These are phyloP conservation scores for Heterotis niloticus DNA, from an alignment of 2,113 vertebrate genomes.

Conservation along the genomic window DNA sequence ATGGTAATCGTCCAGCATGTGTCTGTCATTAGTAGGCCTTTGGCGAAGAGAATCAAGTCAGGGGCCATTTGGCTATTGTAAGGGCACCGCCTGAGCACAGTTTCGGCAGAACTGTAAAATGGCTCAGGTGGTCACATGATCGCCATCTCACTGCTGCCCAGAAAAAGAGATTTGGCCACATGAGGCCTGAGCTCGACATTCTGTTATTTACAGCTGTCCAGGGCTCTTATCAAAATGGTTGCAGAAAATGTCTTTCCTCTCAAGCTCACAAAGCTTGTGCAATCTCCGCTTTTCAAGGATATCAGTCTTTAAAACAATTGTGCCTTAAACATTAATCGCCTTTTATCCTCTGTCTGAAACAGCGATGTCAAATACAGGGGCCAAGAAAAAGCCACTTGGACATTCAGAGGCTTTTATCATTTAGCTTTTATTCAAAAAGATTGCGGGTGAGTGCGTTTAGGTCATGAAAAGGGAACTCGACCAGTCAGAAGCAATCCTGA, in stretches of 20 bases:
- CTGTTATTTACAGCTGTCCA: background rate
- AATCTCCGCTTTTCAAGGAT: background rate
- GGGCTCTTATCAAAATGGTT: background rate
- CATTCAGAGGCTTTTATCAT: no score
- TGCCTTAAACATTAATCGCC: no score
- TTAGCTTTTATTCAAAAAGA: no score
- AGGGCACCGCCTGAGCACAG: background rate
- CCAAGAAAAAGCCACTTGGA: no score
- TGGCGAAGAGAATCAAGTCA: background rate
- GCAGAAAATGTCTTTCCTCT: background rate
- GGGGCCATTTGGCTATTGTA: background rate
- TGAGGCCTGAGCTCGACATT: no score
- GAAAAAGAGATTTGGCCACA: no score
- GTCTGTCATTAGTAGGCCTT: slow-evolving; percentile 22
- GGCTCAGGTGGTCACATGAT: background rate
- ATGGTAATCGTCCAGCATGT: slow-evolving; percentile 20
- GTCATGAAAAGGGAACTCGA: background rate
- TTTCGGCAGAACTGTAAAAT: background rate
- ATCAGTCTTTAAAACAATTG: background rate
- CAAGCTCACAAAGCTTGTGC: background rate
- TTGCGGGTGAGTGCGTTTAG: no score
- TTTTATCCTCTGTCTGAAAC: no score
- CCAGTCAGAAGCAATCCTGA: no score
- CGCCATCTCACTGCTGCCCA: no score
- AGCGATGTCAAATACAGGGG: no score